A percentile compares a stretch with the other conserved stretches of the same genome.
These are phyloP conservation scores for Adelges cooleyi DNA, from an alignment of 1,140 invertebrate species.

Conservation along the genomic window DNA sequence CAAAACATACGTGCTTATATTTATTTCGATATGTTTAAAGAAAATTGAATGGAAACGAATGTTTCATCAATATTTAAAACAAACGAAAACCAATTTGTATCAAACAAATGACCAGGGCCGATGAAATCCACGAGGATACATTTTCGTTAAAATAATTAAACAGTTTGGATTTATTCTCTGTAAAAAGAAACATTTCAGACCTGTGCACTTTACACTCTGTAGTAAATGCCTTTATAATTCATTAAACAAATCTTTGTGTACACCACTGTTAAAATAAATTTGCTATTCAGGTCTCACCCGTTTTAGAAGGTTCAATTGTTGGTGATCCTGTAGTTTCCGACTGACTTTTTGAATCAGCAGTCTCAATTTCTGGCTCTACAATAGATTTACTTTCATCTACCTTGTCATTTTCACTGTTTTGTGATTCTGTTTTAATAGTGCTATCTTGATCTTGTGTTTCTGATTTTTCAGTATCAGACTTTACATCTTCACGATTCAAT, in stretches of 20 bases:
- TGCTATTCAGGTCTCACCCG: conserved; percentile 14
- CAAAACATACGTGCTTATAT: background rate
- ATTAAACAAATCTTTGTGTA: background rate
- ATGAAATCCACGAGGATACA: background rate
- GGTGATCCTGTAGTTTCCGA: background rate
- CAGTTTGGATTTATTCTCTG: background rate
- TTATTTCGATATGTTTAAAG: background rate
- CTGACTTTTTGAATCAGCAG: background rate
- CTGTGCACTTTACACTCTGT: background rate
- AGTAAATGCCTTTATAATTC: background rate
- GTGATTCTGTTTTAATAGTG: conserved; percentile 35
- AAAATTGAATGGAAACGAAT: background rate
- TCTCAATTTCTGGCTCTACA: background rate
- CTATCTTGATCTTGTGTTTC: conserved; percentile 35
- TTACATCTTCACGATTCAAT: background rate
- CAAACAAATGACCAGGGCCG: background rate
- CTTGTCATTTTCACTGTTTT: conserved; percentile 33
- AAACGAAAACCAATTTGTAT: background rate
- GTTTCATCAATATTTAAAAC: conserved; percentile 3
- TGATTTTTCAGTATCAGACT: conserved; percentile 26
- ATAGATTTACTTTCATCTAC: background rate
- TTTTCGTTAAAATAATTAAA: background rate
- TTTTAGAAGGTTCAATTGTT: conserved; percentile 23
- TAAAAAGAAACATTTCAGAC: background rate
- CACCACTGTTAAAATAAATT: conserved; percentile 8